phyloP scores from a whole-genome alignment of 2,888 invertebrate genomes.

The Drosophila kokeensis region DNA sequence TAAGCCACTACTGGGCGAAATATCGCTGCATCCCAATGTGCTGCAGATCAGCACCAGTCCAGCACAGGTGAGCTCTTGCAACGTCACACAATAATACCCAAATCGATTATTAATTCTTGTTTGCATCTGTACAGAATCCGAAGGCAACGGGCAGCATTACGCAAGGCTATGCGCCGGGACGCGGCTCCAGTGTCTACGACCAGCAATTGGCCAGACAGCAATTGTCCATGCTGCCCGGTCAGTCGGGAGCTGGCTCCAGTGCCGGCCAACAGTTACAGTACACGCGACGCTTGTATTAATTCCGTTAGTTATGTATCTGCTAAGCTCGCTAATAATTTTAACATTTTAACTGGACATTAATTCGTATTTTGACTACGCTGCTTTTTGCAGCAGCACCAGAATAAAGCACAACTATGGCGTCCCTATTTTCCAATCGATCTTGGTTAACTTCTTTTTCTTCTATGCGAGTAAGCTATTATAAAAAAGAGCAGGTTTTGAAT shows the following conservation, averaged over 20 bases:
- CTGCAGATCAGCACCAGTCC: constrained; percentile 82
- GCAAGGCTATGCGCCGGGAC: constrained; percentile 92
- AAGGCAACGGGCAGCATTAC: constrained; percentile 93
- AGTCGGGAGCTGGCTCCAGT: constrained; percentile 57
- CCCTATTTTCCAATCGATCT: constrained; percentile 69
- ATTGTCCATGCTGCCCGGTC: constrained; percentile 78
- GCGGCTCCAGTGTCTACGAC: constrained; percentile 82
- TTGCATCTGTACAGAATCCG: constrained; percentile 86
- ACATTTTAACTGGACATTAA: constrained; percentile 57
- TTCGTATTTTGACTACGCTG: constrained; percentile 54
- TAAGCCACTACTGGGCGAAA: constrained; percentile 82
- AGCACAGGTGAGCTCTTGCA: constrained; percentile 63
- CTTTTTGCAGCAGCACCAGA: constrained; percentile 46
- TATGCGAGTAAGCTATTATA: background rate
- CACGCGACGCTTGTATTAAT: constrained; percentile 79
- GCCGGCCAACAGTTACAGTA: constrained; percentile 81
- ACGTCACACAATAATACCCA: background rate
- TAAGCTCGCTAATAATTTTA: constrained; percentile 65
- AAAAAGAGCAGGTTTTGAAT: background rate
- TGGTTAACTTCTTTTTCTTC: background rate
- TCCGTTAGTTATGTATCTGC: constrained; percentile 30
- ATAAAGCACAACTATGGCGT: constrained; percentile 79
- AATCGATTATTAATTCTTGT: background rate
- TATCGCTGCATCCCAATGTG: constrained; percentile 83
- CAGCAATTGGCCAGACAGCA: constrained; percentile 81